Evolutionary conservation across 2,113 vertebrate genomes (phyloP).

Genomic region (Sander lucioperca): DNA sequence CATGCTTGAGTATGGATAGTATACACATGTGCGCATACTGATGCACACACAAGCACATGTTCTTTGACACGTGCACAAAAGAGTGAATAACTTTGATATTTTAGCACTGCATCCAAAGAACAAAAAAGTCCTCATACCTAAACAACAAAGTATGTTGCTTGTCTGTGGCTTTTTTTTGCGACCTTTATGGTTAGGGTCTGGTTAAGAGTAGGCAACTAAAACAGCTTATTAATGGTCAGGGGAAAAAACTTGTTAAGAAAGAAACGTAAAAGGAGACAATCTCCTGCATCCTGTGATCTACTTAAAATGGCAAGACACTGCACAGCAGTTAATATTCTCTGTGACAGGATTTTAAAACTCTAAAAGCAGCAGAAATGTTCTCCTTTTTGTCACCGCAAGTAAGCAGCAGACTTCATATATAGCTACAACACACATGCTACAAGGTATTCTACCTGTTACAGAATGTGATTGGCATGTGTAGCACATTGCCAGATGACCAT

Average conservation of each 20-base stretch:
- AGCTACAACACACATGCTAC: background rate
- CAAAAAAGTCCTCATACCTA: background rate
- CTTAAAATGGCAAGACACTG: background rate
- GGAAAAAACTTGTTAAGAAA: too few species aligned
- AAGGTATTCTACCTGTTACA: background rate
- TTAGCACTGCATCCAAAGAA: background rate
- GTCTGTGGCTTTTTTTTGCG: background rate
- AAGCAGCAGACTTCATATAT: background rate
- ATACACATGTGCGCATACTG: too few species aligned
- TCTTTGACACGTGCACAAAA: background rate
- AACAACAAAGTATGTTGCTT: background rate
- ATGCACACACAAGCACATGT: background rate
- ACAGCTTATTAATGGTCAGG: background rate
- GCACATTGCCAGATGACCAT: background rate
- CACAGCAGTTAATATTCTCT: background rate
- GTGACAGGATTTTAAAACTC: background rate
- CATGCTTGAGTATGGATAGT: constrained; percentile 2
- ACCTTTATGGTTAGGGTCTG: background rate
- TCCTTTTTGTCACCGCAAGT: background rate
- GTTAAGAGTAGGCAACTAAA: background rate
- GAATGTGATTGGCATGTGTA: background rate
- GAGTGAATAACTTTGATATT: background rate
- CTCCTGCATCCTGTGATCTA: too few species aligned
- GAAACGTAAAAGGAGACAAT: too few species aligned
- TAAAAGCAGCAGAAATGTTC: background rate